These are phyloP conservation scores for Kuschelorhynchus macadamiae DNA, from an alignment of 2,888 invertebrate species.

Conservation along the genomic window DNA sequence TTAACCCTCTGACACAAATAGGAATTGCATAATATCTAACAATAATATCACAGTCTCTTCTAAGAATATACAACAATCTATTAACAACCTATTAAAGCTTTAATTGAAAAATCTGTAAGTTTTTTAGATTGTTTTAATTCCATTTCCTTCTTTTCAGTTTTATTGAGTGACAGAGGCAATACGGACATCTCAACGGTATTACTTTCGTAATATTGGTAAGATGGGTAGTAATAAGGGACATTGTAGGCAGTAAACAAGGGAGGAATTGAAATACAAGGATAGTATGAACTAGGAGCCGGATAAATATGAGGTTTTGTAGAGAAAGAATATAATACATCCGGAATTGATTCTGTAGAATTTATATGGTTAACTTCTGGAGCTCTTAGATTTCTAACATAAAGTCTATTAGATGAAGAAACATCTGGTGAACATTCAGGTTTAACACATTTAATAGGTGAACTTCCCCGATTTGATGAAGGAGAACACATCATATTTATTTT, in stretches of 20 bases:
- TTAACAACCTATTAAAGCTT: conserved; percentile 59
- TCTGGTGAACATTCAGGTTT: background rate
- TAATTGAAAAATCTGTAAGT: conserved; percentile 65
- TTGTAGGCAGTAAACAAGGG: background rate
- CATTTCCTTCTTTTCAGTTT: background rate
- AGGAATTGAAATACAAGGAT: background rate
- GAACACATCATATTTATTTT: conserved; percentile 11
- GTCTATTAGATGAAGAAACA: no score
- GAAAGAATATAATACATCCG: background rate
- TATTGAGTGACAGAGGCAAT: background rate
- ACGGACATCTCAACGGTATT: background rate
- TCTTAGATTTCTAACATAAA: no score
- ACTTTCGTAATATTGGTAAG: background rate
- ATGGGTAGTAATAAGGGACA: conserved; percentile 1
- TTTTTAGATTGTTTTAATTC: conserved; percentile 51
- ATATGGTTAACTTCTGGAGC: no score
- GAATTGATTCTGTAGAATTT: background rate
- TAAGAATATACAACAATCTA: background rate
- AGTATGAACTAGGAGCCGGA: background rate
- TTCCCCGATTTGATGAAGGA: conserved; percentile 10
- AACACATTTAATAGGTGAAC: conserved; percentile 8
- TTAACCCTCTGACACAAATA: no score
- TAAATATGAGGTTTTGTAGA: background rate
- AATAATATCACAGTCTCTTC: no score
- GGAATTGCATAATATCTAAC: no score